Conservation (phyloP, 2,888 invertebrate genomes). For the Shargacucullia verbasci region DNA sequence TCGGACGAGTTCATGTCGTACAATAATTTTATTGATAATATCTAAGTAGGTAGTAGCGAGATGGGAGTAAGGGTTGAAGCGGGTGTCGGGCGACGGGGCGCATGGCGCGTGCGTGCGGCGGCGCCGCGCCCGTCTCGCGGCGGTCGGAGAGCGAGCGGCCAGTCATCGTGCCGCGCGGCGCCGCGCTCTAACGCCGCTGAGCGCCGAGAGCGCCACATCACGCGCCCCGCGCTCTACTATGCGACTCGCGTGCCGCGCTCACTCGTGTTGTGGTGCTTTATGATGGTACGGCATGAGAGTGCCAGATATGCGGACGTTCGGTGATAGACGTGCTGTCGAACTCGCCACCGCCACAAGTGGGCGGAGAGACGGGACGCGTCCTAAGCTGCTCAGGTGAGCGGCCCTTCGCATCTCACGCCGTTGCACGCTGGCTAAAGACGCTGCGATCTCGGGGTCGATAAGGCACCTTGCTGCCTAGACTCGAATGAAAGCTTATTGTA, state of each 20-base stretch:
- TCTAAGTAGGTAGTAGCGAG: constrained; percentile 84
- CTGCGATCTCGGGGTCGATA: constrained; percentile 84
- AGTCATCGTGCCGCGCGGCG: constrained; percentile 78
- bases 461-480: constrained; percentile 63
- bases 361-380: constrained; percentile 80
- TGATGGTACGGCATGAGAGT: constrained; percentile 87
- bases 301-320: constrained; percentile 87
- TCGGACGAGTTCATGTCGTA: constrained; percentile 79
- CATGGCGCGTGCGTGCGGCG: constrained; percentile 77
- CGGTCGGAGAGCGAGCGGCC: constrained; percentile 66
- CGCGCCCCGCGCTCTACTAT: constrained; percentile 71
- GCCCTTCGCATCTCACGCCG: constrained; percentile 77
- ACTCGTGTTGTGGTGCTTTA: constrained; percentile 86
- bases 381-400: constrained; percentile 85
- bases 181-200: constrained; percentile 66
- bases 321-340: constrained; percentile 76
- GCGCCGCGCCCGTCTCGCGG: constrained; percentile 77
- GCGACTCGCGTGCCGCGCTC: constrained; percentile 81
- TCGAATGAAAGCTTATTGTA: constrained; percentile 41
- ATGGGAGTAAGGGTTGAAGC: constrained; percentile 77
- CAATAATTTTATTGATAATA: constrained; percentile 89
- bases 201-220: constrained; percentile 62
- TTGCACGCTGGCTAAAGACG: constrained; percentile 74
- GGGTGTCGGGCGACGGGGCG: constrained; percentile 58
- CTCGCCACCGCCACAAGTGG: constrained; percentile 85